Evolutionary conservation across 1,140 invertebrate species (phyloP).

Genomic region (Nylanderia fulva): DNA sequence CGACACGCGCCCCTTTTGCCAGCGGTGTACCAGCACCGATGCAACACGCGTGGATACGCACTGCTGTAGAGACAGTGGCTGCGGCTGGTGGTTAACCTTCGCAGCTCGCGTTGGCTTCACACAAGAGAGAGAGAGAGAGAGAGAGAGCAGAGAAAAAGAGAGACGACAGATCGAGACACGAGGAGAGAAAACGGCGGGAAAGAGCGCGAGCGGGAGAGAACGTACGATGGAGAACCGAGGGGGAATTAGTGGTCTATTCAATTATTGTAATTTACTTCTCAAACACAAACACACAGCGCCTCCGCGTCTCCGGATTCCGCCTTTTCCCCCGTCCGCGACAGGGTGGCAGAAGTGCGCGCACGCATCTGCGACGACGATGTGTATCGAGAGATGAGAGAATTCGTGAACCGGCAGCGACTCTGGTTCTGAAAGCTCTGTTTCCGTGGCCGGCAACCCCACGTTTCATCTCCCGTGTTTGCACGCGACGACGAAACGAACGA

Average conservation of each 20-base stretch:
- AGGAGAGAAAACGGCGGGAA: constrained; percentile 46
- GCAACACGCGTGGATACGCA: constrained; percentile 47
- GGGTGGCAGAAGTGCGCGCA: not conserved
- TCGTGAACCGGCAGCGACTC: constrained; percentile 20
- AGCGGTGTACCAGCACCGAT: constrained; percentile 46
- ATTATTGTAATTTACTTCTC: constrained; percentile 86
- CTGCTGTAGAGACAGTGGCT: constrained; percentile 46
- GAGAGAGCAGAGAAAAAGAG: too few species aligned
- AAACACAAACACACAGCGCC: constrained; percentile 82
- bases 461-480: constrained; percentile 36
- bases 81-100: constrained; percentile 65
- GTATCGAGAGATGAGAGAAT: constrained; percentile 34
- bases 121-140: constrained; percentile 2
- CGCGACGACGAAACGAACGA: constrained; percentile 52
- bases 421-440: not conserved
- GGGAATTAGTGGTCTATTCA: constrained; percentile 85
- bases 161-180: constrained; percentile 16
- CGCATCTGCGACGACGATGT: constrained; percentile 8
- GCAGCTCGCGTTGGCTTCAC: constrained; percentile 24
- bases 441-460: constrained; percentile 8
- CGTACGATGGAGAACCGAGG: constrained; percentile 61
- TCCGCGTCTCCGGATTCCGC: constrained; percentile 38
- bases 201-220: constrained; percentile 42
- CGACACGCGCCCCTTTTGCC: constrained; percentile 63
- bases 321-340: constrained; percentile 10